Evolutionary conservation across 2,797 vertebrate species (phyloP), one percentile per base, ranked within the genome.

Genomic region (Kryptopterus vitreolus): DNA sequence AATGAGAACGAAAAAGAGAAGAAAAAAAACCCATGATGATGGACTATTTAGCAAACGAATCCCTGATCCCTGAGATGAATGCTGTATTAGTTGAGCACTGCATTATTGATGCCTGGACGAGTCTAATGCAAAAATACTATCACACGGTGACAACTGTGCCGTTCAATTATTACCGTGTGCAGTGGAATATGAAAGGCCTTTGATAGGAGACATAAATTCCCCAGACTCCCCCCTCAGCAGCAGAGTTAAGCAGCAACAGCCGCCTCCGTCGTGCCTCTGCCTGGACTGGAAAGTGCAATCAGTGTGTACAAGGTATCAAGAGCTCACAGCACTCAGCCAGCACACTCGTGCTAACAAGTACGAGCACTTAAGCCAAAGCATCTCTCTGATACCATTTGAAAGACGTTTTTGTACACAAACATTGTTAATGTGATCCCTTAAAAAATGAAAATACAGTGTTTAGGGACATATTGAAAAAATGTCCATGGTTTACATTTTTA

Each of bases 41-140:
- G 63, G 72, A 76, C 48, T 29, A 38, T 71, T 84, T 65, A 84
- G 82, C 76, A 76, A 35, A 76, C 77, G 76, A 83, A 81, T 84
- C 75, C 58, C 75, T 86, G 80, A 88, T 85, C 77, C 81, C 68
- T 59, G 82, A 77, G 77, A 86, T 83, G 77, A 88, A 84, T 65
- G 81, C 74, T 77, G 66, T 83, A 75, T 89, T 48, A 84, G 87
- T 84, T 80, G 46, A 83, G 75, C 63, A 24, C 33, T 86, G 77
- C 79, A 86, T 88, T 88, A 88, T 85, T 87, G 73, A 87, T 85
- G 83, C 80, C 61, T 74, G 78, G 76, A 82, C 59, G 78, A 78
- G 59, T 77, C 80, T 82, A 82, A 81, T 82, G 79, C 79, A 82
- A 84, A 87, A 79, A 62, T 61, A 68, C 80, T 79, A 85, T 81